Evolutionary conservation across 2,888 invertebrate species (phyloP).

Genomic region (Platycheirus rosarum): DNA sequence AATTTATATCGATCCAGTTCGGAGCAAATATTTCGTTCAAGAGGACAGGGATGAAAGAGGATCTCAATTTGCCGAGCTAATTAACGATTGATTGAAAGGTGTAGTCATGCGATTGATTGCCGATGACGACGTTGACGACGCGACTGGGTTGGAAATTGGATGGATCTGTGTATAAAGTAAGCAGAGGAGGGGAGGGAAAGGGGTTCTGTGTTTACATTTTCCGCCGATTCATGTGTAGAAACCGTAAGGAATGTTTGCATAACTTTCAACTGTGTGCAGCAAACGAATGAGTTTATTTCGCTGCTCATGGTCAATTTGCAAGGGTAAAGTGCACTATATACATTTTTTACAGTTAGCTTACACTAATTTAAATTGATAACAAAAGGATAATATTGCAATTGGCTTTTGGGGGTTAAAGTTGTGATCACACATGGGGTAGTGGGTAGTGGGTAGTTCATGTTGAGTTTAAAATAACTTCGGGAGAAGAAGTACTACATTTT

Average conservation of each 20-base stretch:
- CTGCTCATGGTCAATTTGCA: constrained; percentile 28
- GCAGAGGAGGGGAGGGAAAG: too few species aligned
- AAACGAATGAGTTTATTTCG: constrained; percentile 25
- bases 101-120: constrained; percentile 72
- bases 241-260: constrained; percentile 18
- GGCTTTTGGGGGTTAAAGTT: too few species aligned
- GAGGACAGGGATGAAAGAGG: constrained; percentile 31
- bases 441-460: too few species aligned
- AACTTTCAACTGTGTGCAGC: constrained; percentile 14
- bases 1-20: constrained; percentile 1
- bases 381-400: not conserved
- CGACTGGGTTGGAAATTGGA: not conserved
- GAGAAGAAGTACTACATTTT: too few species aligned
- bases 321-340: not conserved
- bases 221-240: constrained; percentile 42
- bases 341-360: not conserved
- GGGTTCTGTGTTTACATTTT: constrained; percentile 48
- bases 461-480: too few species aligned
- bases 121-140: constrained; percentile 42
- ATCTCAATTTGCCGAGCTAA: constrained; percentile 64
- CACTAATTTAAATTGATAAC: not conserved
- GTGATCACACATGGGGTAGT: too few species aligned
- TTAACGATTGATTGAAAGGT: constrained; percentile 71
- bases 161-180: constrained; percentile 33
- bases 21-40: constrained; percentile 5